Conservation (phyloP, 2,113 vertebrate genomes). For the Gymnocephalus cernua region DNA sequence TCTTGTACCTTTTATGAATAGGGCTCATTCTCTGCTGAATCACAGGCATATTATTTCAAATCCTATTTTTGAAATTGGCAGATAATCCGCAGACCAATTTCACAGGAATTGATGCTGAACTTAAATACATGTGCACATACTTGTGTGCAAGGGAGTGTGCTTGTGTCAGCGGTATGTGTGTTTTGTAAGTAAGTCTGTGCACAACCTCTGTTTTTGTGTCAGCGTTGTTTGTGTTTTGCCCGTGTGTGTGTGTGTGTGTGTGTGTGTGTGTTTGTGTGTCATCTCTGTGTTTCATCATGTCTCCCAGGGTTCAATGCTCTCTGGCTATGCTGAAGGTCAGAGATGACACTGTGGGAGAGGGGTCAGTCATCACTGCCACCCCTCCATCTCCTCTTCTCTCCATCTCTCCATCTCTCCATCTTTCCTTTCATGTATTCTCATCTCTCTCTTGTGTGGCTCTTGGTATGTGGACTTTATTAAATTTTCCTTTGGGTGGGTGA, state of each 20-base stretch:
- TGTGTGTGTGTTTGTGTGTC: conserved; percentile 34
- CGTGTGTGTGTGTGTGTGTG: conserved; percentile 11
- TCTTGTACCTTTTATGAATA: conserved; percentile 68
- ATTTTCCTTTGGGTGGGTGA: conserved; percentile 81
- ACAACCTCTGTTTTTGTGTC: conserved; percentile 43
- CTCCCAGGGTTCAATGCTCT: conserved; percentile 64
- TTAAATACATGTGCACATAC: conserved; percentile 41
- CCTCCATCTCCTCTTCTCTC: conserved; percentile 63
- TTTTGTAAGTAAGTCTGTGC: conserved; percentile 6
- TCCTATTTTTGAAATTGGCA: conserved; percentile 60
- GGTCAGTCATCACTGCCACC: conserved; percentile 79
- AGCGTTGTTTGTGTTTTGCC: conserved; percentile 52
- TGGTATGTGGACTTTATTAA: conserved; percentile 85
- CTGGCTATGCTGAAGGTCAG: conserved; percentile 75
- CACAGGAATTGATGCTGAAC: conserved; percentile 40
- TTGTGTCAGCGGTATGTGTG: conserved; percentile 14
- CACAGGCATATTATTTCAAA: conserved; percentile 55
- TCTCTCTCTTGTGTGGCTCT: conserved; percentile 74
- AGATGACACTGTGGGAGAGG: conserved; percentile 75
- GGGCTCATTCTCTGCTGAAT: conserved; percentile 63
- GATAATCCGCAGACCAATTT: conserved; percentile 53
- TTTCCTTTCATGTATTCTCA: conserved; percentile 79
- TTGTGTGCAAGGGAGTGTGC: conserved; percentile 12
- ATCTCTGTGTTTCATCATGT: conserved; percentile 66
- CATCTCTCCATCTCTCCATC: conserved; percentile 69